Evolutionary conservation across 2,113 vertebrate genomes (phyloP).

Genomic region (Scytalopus superciliaris): DNA sequence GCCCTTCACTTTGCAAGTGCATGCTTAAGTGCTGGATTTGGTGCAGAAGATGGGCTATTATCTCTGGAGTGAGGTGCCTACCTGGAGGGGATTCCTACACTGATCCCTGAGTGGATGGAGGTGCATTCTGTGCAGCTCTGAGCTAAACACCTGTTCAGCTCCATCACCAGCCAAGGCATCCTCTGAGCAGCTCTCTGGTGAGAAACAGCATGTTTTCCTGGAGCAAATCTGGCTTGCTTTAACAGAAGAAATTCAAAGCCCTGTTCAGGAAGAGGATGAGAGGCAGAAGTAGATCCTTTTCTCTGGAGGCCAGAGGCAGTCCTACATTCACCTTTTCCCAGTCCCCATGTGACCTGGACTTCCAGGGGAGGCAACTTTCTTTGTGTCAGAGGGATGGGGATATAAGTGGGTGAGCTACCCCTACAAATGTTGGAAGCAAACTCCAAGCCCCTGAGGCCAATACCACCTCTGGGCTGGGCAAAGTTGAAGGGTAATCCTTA

Average conservation of each 20-base stretch:
- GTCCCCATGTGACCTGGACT: background rate
- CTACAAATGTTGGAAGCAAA: background rate
- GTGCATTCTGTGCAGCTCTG: background rate
- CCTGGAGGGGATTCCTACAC: background rate
- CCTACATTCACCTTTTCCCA: background rate
- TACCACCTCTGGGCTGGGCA: background rate
- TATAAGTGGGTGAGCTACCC: background rate
- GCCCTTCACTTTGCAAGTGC: background rate
- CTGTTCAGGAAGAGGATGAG: background rate
- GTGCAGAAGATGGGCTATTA: background rate
- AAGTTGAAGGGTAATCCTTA: background rate
- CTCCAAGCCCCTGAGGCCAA: background rate
- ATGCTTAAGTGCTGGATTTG: background rate
- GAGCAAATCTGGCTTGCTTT: background rate
- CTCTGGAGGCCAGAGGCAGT: background rate
- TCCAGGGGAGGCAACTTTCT: background rate
- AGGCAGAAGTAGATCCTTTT: background rate
- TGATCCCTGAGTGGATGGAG: accelerated
- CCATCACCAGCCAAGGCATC: background rate
- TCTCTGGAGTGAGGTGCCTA: background rate
- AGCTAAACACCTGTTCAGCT: background rate
- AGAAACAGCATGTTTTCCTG: background rate
- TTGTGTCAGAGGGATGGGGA: background rate
- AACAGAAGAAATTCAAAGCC: background rate
- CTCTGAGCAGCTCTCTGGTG: background rate